These are phyloP conservation scores for Macroramphosus scolopax DNA, from an alignment of 2,797 vertebrate species.

Conservation along the genomic window DNA sequence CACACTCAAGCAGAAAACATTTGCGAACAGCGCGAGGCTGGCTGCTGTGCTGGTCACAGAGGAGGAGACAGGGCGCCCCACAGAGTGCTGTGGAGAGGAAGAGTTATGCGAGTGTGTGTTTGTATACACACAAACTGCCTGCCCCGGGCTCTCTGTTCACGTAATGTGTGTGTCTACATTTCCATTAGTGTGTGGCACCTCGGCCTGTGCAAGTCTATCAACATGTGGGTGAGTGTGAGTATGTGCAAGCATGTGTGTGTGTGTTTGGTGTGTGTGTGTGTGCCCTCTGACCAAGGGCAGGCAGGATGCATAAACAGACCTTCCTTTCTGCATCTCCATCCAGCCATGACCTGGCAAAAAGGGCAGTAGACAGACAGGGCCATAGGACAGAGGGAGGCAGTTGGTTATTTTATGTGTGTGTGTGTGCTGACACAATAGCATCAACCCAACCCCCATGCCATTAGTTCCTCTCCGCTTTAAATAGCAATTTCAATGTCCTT, in stretches of 20 bases:
- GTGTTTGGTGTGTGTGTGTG: conserved; percentile 34
- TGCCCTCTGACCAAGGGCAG: conserved; percentile 62
- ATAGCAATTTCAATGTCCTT: conserved; percentile 72
- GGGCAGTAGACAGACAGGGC: conserved; percentile 68
- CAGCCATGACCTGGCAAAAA: conserved; percentile 73
- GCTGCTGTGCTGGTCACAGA: conserved; percentile 53
- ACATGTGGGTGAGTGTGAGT: conserved; percentile 3
- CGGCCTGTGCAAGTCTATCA: conserved; percentile 11
- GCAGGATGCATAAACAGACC: conserved; percentile 75
- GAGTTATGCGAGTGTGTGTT: conserved; percentile 39
- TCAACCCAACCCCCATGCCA: conserved; percentile 48
- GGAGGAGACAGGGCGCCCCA: conserved; percentile 48
- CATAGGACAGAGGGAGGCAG: conserved; percentile 63
- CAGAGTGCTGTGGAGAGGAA: conserved; percentile 49
- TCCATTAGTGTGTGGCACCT: conserved; percentile 12
- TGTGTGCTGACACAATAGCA: conserved; percentile 65
- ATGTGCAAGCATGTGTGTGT: conserved; percentile 4
- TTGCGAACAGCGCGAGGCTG: conserved; percentile 72
- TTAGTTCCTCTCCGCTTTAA: conserved; percentile 75
- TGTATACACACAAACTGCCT: conserved; percentile 27
- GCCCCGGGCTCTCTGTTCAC: not conserved
- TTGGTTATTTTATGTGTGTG: conserved; percentile 62
- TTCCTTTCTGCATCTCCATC: conserved; percentile 75
- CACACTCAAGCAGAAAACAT: conserved; percentile 85
- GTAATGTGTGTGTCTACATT: not conserved